Evolutionary conservation across 2,888 invertebrate species (phyloP).

Genomic region (Esperia sulphurella): DNA sequence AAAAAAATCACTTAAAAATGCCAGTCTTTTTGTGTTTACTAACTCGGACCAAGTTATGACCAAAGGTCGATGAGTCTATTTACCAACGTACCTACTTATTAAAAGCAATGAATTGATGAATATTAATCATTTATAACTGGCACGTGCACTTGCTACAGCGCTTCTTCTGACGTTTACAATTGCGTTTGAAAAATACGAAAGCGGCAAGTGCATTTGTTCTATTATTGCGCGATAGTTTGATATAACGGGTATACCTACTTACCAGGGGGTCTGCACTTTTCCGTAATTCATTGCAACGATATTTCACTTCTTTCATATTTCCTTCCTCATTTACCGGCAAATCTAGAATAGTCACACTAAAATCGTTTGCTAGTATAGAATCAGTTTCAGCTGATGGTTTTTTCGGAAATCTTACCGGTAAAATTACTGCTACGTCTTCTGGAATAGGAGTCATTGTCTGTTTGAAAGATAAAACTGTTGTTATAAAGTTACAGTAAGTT

Average conservation of each 20-base stretch:
- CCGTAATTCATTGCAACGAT: conserved; percentile 43
- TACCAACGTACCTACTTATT: no score
- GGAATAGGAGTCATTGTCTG: conserved; percentile 40
- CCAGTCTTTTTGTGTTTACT: no score
- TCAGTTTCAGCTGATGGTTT: conserved; percentile 16
- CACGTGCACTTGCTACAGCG: no score
- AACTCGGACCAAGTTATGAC: no score
- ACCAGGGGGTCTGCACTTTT: conserved; percentile 62
- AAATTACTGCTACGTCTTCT: conserved; percentile 44
- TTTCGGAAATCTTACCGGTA: conserved; percentile 44
- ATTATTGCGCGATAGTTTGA: no score
- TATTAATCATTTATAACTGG: no score
- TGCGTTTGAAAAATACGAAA: no score
- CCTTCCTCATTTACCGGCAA: conserved; percentile 47
- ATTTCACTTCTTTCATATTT: conserved; percentile 39
- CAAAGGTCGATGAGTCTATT: no score
- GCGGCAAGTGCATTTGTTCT: no score
- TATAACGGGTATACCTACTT: conserved; percentile 27
- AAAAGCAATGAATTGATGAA: no score
- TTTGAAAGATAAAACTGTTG: conserved; percentile 16
- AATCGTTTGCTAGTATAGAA: conserved; percentile 56
- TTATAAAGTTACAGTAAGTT: neutral
- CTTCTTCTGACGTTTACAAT: no score
- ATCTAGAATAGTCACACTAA: conserved; percentile 68
- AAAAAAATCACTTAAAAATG: no score